Conservation (phyloP, 1,140 invertebrate genomes). For the Drosophila orosa region DNA sequence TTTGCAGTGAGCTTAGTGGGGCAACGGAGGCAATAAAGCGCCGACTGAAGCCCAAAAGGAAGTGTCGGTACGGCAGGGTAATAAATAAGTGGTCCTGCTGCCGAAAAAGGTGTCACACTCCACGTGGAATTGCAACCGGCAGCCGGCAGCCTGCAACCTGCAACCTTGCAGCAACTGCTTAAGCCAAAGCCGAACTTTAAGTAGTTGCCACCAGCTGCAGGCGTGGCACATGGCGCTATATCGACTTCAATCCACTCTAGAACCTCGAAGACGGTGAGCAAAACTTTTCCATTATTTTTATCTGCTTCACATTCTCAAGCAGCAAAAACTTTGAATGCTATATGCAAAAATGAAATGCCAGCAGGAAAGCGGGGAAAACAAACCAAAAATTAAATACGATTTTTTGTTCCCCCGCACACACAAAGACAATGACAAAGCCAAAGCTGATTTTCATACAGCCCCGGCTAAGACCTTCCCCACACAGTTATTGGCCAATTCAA, state of each 20-base stretch:
- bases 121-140: constrained; percentile 20
- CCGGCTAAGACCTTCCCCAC: constrained; percentile 30
- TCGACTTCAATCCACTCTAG: constrained; percentile 36
- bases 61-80: constrained; percentile 32
- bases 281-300: constrained; percentile 83
- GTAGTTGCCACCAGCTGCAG: constrained; percentile 64
- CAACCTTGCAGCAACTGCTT: constrained; percentile 41
- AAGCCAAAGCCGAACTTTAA: constrained; percentile 71
- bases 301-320: constrained; percentile 78
- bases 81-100: constrained; percentile 70
- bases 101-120: constrained; percentile 46
- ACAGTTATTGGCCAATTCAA: constrained; percentile 66
- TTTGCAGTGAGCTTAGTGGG: constrained; percentile 11
- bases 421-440: constrained; percentile 50
- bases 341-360: constrained; percentile 62
- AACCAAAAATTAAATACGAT: constrained; percentile 78
- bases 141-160: constrained; percentile 1
- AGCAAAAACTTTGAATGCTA: constrained; percentile 74
- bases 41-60: constrained; percentile 25
- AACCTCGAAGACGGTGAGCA: constrained; percentile 43
- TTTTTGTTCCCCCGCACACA: constrained; percentile 23
- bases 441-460: constrained; percentile 73
- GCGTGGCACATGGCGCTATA: constrained; percentile 56
- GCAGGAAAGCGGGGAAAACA: constrained; percentile 40
- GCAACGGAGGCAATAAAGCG: constrained; percentile 10